phyloP scores from a whole-genome alignment of 2,888 invertebrate genomes.

The Ptychoptera contaminata region DNA sequence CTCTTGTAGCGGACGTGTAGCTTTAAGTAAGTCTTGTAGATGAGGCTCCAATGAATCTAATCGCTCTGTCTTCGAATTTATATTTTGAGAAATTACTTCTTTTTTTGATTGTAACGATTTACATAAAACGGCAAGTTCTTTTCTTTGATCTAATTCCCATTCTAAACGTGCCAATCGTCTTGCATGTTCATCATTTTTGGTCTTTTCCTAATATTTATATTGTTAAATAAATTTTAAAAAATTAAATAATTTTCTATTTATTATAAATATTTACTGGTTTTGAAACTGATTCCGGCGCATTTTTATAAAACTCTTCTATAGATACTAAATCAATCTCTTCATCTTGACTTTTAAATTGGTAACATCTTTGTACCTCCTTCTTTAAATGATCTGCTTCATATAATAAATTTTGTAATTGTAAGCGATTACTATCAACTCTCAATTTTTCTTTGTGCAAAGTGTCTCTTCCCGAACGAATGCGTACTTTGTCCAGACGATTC shows the following conservation, averaged over 20 bases:
- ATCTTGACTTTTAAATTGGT: conserved; percentile 90
- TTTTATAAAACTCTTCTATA: conserved; percentile 64
- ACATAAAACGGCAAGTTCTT: conserved; percentile 62
- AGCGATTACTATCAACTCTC: conserved; percentile 75
- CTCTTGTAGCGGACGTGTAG: conserved; percentile 80
- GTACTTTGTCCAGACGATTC: conserved; percentile 79
- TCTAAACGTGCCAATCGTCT: conserved; percentile 72
- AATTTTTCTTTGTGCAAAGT: conserved; percentile 68
- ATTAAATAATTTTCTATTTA: conserved; percentile 26
- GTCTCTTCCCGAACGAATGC: conserved; percentile 69
- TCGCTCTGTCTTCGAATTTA: conserved; percentile 56
- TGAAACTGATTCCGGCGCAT: conserved; percentile 56
- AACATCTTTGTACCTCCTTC: conserved; percentile 87
- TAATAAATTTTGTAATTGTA: conserved; percentile 81
- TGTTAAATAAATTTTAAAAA: too few relatives aligned
- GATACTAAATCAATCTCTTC: conserved; percentile 80
- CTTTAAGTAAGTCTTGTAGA: conserved; percentile 49
- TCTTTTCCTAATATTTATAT: too few relatives aligned
- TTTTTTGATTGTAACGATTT: conserved; percentile 60
- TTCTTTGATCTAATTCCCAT: conserved; percentile 81
- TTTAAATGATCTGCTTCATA: conserved; percentile 90
- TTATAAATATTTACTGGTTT: conserved; percentile 32
- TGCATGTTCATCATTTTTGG: conserved; percentile 58
- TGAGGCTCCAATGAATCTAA: conserved; percentile 72
- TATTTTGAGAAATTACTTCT: conserved; percentile 57